Evolutionary conservation across 1,140 invertebrate genomes (phyloP).

Genomic region (Medauroidea extradentata): DNA sequence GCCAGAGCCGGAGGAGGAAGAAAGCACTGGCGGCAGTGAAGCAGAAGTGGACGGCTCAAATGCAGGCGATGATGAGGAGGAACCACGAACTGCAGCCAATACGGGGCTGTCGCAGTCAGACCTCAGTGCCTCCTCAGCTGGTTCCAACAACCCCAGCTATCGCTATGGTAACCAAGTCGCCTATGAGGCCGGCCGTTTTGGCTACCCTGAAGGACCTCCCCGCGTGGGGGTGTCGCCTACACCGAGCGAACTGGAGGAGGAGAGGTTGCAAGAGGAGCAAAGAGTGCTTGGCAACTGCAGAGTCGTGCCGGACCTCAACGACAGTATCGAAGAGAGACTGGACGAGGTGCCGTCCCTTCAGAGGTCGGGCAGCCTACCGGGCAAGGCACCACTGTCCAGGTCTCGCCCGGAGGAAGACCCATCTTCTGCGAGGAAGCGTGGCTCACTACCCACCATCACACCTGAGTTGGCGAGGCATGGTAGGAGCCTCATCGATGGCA

Average conservation of each 20-base stretch:
- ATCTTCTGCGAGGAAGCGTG: constrained; percentile 38
- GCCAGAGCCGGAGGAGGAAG: constrained; percentile 41
- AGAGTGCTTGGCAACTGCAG: constrained; percentile 43
- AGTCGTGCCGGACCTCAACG: constrained; percentile 37
- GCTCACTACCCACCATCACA: constrained; percentile 39
- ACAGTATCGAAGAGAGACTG: neutral
- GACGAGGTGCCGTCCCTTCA: neutral
- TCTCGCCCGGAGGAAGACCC: constrained; percentile 42
- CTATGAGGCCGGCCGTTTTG: constrained; percentile 66
- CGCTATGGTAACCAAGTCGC: constrained; percentile 69
- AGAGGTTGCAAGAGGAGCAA: constrained; percentile 44
- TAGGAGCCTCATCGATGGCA: constrained; percentile 39
- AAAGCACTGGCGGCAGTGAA: constrained; percentile 42
- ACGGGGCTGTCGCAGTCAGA: constrained; percentile 73
- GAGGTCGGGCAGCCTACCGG: constrained; percentile 25
- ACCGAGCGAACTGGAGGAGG: constrained; percentile 28
- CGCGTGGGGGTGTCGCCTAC: no score
- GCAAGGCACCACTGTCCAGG: constrained; percentile 40
- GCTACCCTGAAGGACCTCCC: constrained; percentile 52
- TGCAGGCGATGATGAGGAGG: neutral
- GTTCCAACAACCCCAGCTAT: constrained; percentile 64
- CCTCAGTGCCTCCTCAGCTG: constrained; percentile 63
- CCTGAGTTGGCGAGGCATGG: constrained; percentile 46
- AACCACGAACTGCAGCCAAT: constrained; percentile 41
- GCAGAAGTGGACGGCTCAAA: constrained; percentile 32